These are phyloP conservation scores for Cataglyphis hispanica DNA, from an alignment of 1,140 invertebrate genomes.

Conservation along the genomic window DNA sequence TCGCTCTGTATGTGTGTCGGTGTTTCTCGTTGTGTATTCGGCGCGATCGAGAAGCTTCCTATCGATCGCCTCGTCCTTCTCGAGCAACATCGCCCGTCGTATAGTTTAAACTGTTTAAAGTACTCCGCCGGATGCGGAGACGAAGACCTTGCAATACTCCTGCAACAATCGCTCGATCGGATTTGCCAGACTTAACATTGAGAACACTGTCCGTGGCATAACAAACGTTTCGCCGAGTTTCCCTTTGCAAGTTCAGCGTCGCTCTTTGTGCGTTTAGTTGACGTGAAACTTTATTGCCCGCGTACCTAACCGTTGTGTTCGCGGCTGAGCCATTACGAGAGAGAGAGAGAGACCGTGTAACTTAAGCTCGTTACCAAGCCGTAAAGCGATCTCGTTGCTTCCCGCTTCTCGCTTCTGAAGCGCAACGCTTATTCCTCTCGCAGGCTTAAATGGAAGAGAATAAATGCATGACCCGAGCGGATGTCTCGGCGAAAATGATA, in stretches of 20 bases:
- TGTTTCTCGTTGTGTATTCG: constrained; percentile 9
- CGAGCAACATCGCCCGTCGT: not conserved
- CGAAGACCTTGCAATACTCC: not conserved
- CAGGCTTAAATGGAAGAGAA: not conserved
- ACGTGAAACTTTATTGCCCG: constrained; percentile 34
- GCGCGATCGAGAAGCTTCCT: constrained; percentile 18
- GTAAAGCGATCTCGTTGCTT: not conserved
- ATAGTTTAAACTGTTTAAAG: constrained; percentile 23
- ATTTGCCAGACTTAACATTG: constrained; percentile 46
- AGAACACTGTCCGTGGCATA: not conserved
- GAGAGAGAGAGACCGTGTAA: constrained; percentile 17
- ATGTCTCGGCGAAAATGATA: constrained; percentile 3
- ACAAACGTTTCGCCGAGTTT: constrained; percentile 16
- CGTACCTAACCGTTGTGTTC: not conserved
- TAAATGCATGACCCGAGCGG: not conserved
- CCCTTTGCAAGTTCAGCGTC: not conserved
- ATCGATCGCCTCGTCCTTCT: constrained; percentile 28
- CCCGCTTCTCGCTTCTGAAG: not conserved
- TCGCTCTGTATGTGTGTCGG: not conserved
- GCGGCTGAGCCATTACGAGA: constrained; percentile 21
- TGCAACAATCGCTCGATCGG: constrained; percentile 41
- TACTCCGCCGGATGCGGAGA: not conserved
- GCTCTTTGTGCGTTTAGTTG: constrained; percentile 39
- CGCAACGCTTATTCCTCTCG: constrained; percentile 29
- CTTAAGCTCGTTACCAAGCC: constrained; percentile 23